Conservation (phyloP, 2,113 vertebrate genomes). For the Plecturocebus donacophilus region DNA sequence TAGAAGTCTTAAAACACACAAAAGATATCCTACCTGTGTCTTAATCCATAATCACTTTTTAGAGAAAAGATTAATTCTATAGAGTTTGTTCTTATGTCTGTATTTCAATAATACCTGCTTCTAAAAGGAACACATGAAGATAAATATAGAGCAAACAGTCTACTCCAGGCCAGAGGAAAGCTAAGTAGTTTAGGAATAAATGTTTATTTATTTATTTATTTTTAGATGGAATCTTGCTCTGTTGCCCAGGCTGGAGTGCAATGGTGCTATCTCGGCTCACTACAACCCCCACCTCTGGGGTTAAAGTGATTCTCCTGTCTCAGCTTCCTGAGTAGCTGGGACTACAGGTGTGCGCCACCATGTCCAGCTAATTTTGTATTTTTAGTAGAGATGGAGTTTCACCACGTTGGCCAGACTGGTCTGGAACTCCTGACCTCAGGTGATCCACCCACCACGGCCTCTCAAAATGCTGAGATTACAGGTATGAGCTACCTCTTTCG, state of each 20-base stretch:
- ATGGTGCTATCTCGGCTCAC: background rate
- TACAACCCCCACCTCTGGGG: background rate
- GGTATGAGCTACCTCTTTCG: background rate
- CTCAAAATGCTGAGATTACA: background rate
- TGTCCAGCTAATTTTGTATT: background rate
- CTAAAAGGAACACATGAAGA: background rate
- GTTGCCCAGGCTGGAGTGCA: background rate
- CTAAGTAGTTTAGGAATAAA: background rate
- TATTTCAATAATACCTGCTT: background rate
- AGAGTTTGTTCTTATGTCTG: background rate
- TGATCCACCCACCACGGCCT: background rate
- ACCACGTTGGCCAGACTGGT: background rate
- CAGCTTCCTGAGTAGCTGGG: background rate
- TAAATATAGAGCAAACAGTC: background rate
- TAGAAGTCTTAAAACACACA: background rate
- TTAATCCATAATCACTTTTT: constrained; percentile 28
- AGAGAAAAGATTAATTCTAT: constrained; percentile 32
- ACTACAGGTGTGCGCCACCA: background rate
- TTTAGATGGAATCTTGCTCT: background rate
- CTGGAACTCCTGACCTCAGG: background rate
- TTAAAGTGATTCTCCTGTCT: background rate
- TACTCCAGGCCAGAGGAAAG: background rate
- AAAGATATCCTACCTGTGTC: background rate
- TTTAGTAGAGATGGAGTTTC: background rate
- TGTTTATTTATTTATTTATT: constrained; percentile 2